Evolutionary conservation across 2,888 invertebrate genomes (phyloP).

Genomic region (Carterocephalus palaemon): DNA sequence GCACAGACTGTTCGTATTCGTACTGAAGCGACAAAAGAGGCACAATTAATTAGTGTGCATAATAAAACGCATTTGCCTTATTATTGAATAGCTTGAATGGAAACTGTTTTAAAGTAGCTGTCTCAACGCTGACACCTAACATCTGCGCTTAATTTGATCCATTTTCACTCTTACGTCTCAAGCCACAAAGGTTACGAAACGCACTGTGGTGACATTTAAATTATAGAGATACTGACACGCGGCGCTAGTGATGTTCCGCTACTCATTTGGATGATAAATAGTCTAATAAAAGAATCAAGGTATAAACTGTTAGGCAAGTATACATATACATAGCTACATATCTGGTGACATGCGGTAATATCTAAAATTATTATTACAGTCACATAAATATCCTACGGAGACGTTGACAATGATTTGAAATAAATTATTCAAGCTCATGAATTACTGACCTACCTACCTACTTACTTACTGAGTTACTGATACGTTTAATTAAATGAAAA

Average conservation of each 20-base stretch:
- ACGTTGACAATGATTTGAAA: no score
- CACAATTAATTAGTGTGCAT: conserved; percentile 60
- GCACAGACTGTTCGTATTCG: conserved; percentile 34
- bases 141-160: not conserved
- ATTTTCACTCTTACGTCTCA: conserved; percentile 12
- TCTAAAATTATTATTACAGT: no score
- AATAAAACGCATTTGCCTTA: conserved; percentile 44
- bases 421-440: no score
- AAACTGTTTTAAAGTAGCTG: conserved; percentile 60
- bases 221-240: conserved; percentile 31
- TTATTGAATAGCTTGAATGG: conserved; percentile 48
- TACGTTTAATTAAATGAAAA: no score
- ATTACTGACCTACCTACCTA: no score
- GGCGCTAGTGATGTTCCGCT: conserved; percentile 59
- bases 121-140: not conserved
- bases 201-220: not conserved
- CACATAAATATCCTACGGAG: no score
- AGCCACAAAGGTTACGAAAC: not conserved
- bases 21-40: conserved; percentile 44
- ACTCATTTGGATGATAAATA: conserved; percentile 20
- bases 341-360: conserved; percentile 1
- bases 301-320: conserved; percentile 8
- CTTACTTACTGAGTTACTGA: no score
- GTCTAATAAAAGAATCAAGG: conserved; percentile 14
- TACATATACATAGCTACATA: no score